Base-by-base conservation (phyloP, 2,797 vertebrate genomes). In the Lindbergichthys nudifrons region DNA sequence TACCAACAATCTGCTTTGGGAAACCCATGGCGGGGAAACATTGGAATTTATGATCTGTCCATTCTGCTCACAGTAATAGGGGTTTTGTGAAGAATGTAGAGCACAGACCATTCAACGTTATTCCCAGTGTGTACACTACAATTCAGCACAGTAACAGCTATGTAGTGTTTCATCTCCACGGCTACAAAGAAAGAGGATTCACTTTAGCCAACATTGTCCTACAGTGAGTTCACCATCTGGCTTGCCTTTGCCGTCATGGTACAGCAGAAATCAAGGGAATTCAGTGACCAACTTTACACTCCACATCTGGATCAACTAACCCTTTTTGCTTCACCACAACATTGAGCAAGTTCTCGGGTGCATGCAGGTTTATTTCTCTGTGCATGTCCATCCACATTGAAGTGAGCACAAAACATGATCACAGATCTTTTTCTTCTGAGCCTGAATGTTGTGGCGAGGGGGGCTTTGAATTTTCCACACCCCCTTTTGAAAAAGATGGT, bases 101-200 rank as follows among this genome's bases (percentile, higher is more conserved):
- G 42, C 21, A 46, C 19, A 21, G 18, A 45, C 16, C n/a, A 65
- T 32, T 5, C 5, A 47, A 14, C 54, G 2, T 10, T 13, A 59
- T 46, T 70, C 11, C 2, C 3, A 32, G 53, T 69, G 4, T 56
- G 5, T 7, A 36, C 26, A 18, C 21, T 42, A 11, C 18, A 41
- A 6, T 50, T 47, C 12, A 62, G 26, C 39, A 41, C 14, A 18
- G 13, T 47, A 36, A 23, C 21, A 26, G 60, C 21, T 12, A 10
- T 42, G 47, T 36, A 3, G 16, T 32, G 46, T 21, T n/a, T 36
- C n/a, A 41, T 62, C 43, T 45, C 41, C 51, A 12, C 2, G 14
- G 19, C 48, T 71, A 51, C 71, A 61, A 62, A 23, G 18, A 57
- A 54, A 57, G 21, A 54, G 18, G 54, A 70, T 72, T 69, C 46